phyloP scores from a whole-genome alignment of 2,113 vertebrate genomes.

The Megaceryle maxima region DNA sequence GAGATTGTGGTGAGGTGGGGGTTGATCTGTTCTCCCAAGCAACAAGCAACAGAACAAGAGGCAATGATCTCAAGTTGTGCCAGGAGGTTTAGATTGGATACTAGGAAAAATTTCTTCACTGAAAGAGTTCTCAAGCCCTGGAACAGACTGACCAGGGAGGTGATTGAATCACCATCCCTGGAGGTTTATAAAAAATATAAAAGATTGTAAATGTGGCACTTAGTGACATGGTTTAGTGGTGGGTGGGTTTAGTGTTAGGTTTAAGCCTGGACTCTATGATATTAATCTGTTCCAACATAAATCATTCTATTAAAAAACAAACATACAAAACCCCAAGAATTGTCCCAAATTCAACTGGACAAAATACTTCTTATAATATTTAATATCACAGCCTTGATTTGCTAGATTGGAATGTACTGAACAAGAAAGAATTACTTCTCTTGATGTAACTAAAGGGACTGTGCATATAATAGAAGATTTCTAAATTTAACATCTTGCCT shows the following conservation, averaged over 20 bases:
- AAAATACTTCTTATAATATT: background rate
- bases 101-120: background rate
- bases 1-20: background rate
- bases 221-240: background rate
- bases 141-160: rapidly evolving
- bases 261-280: background rate
- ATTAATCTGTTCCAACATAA: background rate
- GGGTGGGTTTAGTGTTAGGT: background rate
- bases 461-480: background rate
- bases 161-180: background rate
- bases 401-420: background rate
- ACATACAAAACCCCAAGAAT: background rate
- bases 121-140: background rate
- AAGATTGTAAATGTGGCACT: background rate
- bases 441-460: background rate
- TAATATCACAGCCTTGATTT: background rate
- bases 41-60: background rate
- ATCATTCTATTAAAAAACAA: background rate
- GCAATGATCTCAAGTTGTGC: background rate
- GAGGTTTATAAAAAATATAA: background rate
- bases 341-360: background rate
- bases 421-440: background rate
- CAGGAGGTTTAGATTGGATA: background rate
- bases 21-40: background rate
- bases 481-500: background rate